phyloP scores from a whole-genome alignment of 2,888 invertebrate genomes.

The Creontiades dilutus region DNA sequence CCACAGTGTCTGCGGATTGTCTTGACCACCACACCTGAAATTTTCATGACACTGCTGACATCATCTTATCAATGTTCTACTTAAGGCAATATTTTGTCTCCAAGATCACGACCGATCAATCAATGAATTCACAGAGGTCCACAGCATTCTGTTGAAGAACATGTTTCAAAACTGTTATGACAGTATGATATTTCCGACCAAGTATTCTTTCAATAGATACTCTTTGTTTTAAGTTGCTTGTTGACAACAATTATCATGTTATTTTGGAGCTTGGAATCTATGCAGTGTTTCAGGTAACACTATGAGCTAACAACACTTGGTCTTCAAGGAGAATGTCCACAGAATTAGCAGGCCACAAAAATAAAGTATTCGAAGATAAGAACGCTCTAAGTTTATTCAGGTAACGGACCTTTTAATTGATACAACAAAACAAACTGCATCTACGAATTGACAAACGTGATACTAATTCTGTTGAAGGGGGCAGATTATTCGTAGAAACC shows the following conservation, averaged over 20 bases:
- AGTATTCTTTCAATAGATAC: too few relatives aligned
- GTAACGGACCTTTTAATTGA: not conserved
- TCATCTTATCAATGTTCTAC: too few relatives aligned
- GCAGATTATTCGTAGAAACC: slow-evolving; percentile 57
- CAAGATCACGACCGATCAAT: too few relatives aligned
- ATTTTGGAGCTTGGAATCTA: too few relatives aligned
- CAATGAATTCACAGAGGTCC: too few relatives aligned
- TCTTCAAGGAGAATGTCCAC: not conserved
- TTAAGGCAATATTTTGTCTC: too few relatives aligned
- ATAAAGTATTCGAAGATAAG: slow-evolving; percentile 8
- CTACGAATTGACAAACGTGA: not conserved
- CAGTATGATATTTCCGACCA: not conserved
- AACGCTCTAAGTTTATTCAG: slow-evolving; percentile 53
- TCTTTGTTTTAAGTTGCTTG: too few relatives aligned
- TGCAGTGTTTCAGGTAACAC: not conserved
- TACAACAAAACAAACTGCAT: not conserved
- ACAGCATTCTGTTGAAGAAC: too few relatives aligned
- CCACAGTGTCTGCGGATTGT: too few relatives aligned
- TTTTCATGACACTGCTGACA: too few relatives aligned
- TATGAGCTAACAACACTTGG: not conserved
- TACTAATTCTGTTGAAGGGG: slow-evolving; percentile 36
- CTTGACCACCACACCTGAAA: too few relatives aligned
- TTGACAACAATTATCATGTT: too few relatives aligned
- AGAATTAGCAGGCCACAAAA: not conserved
- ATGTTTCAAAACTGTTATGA: not conserved